Percentiles rank a stretch among this genome's conserved stretches.
phyloP scores from a whole-genome alignment of 2,113 vertebrate genomes.

The Tichodroma muraria region DNA sequence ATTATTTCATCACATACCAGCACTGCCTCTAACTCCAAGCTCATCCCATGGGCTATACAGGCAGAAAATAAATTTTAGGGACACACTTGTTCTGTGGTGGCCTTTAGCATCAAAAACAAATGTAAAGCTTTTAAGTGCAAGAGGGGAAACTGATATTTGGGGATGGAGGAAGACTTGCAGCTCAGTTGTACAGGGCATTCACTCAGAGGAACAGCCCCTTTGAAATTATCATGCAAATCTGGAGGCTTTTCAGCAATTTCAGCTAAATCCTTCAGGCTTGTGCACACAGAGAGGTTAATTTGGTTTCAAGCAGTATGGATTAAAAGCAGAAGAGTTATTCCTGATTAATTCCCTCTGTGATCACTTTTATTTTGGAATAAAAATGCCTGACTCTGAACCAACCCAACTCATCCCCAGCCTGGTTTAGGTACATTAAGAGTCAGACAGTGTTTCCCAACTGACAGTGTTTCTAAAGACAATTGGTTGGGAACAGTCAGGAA shows the following conservation, averaged over 20 bases:
- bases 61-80: not conserved
- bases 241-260: constrained; percentile 17
- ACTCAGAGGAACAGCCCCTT: not conserved
- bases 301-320: constrained; percentile 4
- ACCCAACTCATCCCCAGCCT: not conserved
- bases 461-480: not conserved
- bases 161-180: not conserved
- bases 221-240: constrained; percentile 15
- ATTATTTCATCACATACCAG: not conserved
- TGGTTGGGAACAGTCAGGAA: not conserved
- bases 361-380: not conserved
- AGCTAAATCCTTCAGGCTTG: constrained; percentile 13
- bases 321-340: constrained; percentile 26
- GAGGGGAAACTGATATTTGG: not conserved
- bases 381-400: not conserved
- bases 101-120: not conserved
- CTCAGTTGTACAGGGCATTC: not conserved
- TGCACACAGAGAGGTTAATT: constrained; percentile 18
- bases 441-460: not conserved
- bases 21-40: not conserved
- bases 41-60: not conserved
- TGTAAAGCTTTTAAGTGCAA: not conserved
- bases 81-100: not conserved
- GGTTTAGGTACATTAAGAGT: not conserved
- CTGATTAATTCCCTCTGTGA: not conserved